Percentiles rank a stretch among this genome's conserved stretches.
These are phyloP conservation scores for Aphidius gifuensis DNA, from an alignment of 1,140 invertebrate species.

Conservation along the genomic window DNA sequence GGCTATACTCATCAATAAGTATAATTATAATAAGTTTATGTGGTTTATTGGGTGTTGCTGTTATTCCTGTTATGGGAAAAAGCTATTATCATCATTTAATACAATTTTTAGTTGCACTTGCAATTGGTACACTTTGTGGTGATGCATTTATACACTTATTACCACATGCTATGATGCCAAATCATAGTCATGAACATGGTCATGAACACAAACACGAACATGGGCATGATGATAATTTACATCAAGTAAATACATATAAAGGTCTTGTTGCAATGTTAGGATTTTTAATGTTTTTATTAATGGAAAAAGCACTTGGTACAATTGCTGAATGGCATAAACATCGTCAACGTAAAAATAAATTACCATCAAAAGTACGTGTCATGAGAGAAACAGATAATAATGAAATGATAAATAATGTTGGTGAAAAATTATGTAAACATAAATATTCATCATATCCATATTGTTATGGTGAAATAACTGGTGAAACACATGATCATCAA, in stretches of 20 bases:
- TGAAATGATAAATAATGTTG: conserved; percentile 58
- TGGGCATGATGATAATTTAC: conserved; percentile 52
- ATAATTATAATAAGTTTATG: conserved; percentile 81
- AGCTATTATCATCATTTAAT: conserved; percentile 85
- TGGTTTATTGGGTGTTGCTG: conserved; percentile 76
- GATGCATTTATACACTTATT: conserved; percentile 90
- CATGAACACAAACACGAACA: conserved; percentile 34
- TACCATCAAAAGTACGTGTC: conserved; percentile 63
- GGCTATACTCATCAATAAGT: conserved; percentile 77
- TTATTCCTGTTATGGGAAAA: conserved; percentile 87
- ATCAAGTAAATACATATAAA: background rate
- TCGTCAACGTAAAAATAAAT: conserved; percentile 59
- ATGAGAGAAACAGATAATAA: conserved; percentile 57
- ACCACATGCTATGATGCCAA: conserved; percentile 68
- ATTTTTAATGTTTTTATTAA: conserved; percentile 85
- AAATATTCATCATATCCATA: conserved; percentile 82
- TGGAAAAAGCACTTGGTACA: conserved; percentile 76
- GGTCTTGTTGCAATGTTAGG: conserved; percentile 71
- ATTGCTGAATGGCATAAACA: conserved; percentile 76
- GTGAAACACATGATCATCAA: conserved; percentile 54
- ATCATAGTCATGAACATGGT: conserved; percentile 43
- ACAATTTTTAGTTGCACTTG: conserved; percentile 88
- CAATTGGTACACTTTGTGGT: conserved; percentile 85
- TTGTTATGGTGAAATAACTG: conserved; percentile 77
- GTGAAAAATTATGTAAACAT: conserved; percentile 77